Evolutionary conservation across 2,888 invertebrate genomes (phyloP).

Genomic region (Diadegma fenestrale): DNA sequence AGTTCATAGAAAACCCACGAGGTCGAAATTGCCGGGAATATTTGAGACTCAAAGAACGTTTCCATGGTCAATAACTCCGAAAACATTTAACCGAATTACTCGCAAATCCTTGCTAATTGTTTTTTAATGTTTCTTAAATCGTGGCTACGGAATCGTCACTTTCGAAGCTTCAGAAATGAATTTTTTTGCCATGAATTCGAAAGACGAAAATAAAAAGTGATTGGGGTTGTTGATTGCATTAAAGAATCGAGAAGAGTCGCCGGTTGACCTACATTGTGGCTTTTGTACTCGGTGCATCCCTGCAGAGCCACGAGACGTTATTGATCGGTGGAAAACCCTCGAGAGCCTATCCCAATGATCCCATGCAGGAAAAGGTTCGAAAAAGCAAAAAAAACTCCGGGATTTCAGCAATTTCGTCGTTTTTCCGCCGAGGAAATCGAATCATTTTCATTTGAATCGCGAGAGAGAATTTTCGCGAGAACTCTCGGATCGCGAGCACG

Average conservation of each 20-base stretch:
- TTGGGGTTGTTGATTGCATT: constrained; percentile 16
- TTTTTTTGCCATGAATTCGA: neutral
- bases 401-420: neutral
- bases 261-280: constrained; percentile 55
- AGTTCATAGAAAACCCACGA: neutral
- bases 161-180: neutral
- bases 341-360: constrained; percentile 20
- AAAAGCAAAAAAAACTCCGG: neutral
- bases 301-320: constrained; percentile 30
- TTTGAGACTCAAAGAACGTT: neutral
- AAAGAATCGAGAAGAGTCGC: constrained; percentile 15
- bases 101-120: neutral
- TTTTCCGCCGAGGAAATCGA: neutral
- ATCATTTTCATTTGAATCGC: neutral
- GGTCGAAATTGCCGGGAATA: neutral
- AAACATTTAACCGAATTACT: neutral
- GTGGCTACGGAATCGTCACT: neutral
- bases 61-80: neutral
- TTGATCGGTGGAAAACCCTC: constrained; percentile 46
- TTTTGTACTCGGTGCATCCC: constrained; percentile 18
- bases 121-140: neutral
- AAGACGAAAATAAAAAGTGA: neutral
- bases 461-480: neutral
- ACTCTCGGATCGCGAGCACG: neutral
- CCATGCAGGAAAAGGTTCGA: neutral